These are phyloP conservation scores for Mesoligia furuncula DNA, from an alignment of 2,888 invertebrate species.

Conservation along the genomic window DNA sequence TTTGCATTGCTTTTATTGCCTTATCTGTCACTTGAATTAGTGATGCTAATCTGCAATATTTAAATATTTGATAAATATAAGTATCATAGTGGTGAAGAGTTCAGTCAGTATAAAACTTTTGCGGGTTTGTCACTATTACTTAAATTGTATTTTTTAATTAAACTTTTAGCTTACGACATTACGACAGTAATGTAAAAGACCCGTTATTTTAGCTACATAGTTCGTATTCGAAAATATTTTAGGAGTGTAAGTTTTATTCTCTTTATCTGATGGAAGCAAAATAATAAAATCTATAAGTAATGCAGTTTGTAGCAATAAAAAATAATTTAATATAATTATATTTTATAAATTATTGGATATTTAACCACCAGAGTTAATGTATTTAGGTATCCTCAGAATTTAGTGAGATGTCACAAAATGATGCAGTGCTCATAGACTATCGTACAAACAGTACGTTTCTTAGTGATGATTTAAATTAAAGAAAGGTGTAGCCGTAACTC, in stretches of 20 bases:
- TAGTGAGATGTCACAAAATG: slow-evolving; percentile 9
- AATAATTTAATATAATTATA: slow-evolving; percentile 8
- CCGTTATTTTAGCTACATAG: slow-evolving; percentile 37
- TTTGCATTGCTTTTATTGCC: background rate
- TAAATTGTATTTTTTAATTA: slow-evolving; percentile 20
- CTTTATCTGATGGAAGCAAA: slow-evolving; percentile 25
- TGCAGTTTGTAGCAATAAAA: slow-evolving; percentile 44
- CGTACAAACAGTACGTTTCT: slow-evolving; percentile 2
- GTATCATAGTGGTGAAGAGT: slow-evolving; percentile 7
- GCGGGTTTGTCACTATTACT: slow-evolving; percentile 21
- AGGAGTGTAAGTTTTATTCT: slow-evolving; percentile 25
- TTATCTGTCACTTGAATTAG: slow-evolving; percentile 12
- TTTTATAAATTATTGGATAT: slow-evolving; percentile 27
- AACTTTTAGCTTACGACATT: slow-evolving; percentile 26
- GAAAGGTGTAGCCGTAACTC: slow-evolving; percentile 4
- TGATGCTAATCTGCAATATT: slow-evolving; percentile 2
- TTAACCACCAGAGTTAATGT: slow-evolving; percentile 12
- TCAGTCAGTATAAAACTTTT: slow-evolving; percentile 26
- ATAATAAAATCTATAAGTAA: slow-evolving; percentile 36
- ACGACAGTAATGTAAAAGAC: slow-evolving; percentile 32
- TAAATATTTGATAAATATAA: slow-evolving; percentile 1
- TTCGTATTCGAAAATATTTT: slow-evolving; percentile 46
- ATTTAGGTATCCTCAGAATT: slow-evolving; percentile 5
- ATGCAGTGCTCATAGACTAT: slow-evolving; percentile 1
- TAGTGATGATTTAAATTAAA: slow-evolving; percentile 1